Base-by-base conservation (phyloP, 2,888 invertebrate species). In the Anaspis maculata region DNA sequence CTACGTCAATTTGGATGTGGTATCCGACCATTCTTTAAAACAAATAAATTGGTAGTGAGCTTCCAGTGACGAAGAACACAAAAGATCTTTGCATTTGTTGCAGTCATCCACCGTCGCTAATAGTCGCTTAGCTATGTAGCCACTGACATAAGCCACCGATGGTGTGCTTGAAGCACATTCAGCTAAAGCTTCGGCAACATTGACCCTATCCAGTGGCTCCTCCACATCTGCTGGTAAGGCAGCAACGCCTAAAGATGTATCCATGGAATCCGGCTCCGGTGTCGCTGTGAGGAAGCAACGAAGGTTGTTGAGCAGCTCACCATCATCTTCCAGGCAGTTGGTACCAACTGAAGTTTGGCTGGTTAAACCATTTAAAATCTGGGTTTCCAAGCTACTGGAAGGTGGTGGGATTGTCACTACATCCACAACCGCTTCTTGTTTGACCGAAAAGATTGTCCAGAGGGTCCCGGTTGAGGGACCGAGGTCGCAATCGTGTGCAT, bases 351-450 rank as follows among this genome's bases (percentile, higher is more conserved):
- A 24, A 6, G 4, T 4, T 7, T 13, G 13, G 14, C 15, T 14
- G 6, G 14, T n/a, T 6, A 31, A 11, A 1, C 15, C 6, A 24
- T 15, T 31, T 11, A 31, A 10, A 5, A 31, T 24, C 3, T 31
- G 31, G 7, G 15, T 25, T 14, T 25, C 25, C 13, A 31, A 7
- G n/a, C 9, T 24, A 31, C 25, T 31, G 31, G 3, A 24, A 15
- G 4, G 12, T 15, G 13, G 31, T 31, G 14, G 31, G 24, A 15
- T 24, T 15, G 14, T 25, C 15, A 9, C 25, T 13, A 13, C 23
- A 14, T 11, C 31, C 30, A 31, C 31, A 31, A 10, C 31, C 31
- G 2, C 24, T 11, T 11, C 31, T 12, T 13, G 25, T 25, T 2
- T 10, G 7, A 2, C 23, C 31, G 25, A 31, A 31, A 13, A 15